Evolutionary conservation across 2,113 vertebrate genomes (phyloP), one percentile per base, ranked within the genome.

Genomic region (Phaethon lepturus): DNA sequence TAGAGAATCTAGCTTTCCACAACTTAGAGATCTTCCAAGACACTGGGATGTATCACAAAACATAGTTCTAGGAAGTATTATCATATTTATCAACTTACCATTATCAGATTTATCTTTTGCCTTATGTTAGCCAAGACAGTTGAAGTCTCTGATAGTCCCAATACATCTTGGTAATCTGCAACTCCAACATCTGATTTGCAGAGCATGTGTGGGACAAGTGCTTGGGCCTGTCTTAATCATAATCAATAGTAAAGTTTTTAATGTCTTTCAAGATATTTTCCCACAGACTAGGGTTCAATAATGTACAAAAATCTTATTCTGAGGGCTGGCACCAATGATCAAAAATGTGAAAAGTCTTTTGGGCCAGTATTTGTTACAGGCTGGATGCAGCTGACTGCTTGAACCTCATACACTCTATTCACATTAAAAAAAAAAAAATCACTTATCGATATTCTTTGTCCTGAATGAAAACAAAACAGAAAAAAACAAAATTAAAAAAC

Each of bases 41-140:
- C 53, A 13, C 44, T 84, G 72, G 83, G 45, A 74, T 78, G 47
- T 72, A 86, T 68, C 72, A 60, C 75, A 95, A 92, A 95, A 77
- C 17, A 52, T 17, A 84, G 52, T 95, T 94, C 56, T 88, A 94
- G 79, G 68, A 95, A 86, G 79, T 74, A 91, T 92, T 86, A 92
- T 64, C 66, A 45, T 90, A 86, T 71, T 88, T 7, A 63, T 84
- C 68, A 81, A 86, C 47, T 92, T 94, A 84, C 11, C 23, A 77
- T 91, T 93, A 91, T 63, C 40, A 84, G 64, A 95, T 93, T 92
- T 88, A 53, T 81, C 52, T 86, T 86, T 52, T 81, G 69, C 20
- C 12, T 52, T 69, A n/a, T 56, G 86, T 94, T 84, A 92, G 64
- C 64, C 68, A 89, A 93, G 56, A 75, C 25, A 90, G 56, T 49